These are phyloP conservation scores for Podilymbus podiceps DNA, from an alignment of 2,113 vertebrate species.

Conservation along the genomic window DNA sequence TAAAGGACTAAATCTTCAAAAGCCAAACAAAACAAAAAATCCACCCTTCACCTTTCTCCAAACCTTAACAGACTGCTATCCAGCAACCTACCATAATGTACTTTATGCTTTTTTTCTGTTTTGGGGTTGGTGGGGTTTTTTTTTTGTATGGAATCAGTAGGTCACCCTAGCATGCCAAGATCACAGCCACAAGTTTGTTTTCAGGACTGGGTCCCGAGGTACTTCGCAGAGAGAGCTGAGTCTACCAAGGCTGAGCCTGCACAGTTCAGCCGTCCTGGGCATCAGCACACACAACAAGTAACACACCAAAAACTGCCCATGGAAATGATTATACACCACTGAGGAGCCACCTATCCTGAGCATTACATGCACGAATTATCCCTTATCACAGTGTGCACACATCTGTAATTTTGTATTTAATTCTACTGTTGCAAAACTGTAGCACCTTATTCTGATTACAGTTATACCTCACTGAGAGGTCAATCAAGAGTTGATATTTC, in stretches of 20 bases:
- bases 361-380: not conserved
- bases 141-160: not conserved
- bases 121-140: too few relatives aligned
- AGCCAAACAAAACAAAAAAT: not conserved
- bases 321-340: not conserved
- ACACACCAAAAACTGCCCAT: not conserved
- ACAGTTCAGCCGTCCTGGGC: not conserved
- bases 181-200: not conserved
- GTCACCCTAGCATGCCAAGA: rapidly evolving
- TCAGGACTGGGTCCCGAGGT: not conserved
- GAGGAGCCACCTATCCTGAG: not conserved
- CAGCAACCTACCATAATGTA: not conserved
- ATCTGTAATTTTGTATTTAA: not conserved
- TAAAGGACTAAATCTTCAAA: not conserved
- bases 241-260: not conserved
- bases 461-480: not conserved
- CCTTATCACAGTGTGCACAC: not conserved
- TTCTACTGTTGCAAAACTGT: not conserved
- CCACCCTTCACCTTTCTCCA: not conserved
- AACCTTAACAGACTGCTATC: not conserved
- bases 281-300: not conserved
- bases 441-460: not conserved
- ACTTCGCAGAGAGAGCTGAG: not conserved
- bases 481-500: not conserved
- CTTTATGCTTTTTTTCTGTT: not conserved